These are phyloP conservation scores for Pachyseris speciosa DNA, from an alignment of 64 coral and sea anemone genomes.

Conservation along the genomic window DNA sequence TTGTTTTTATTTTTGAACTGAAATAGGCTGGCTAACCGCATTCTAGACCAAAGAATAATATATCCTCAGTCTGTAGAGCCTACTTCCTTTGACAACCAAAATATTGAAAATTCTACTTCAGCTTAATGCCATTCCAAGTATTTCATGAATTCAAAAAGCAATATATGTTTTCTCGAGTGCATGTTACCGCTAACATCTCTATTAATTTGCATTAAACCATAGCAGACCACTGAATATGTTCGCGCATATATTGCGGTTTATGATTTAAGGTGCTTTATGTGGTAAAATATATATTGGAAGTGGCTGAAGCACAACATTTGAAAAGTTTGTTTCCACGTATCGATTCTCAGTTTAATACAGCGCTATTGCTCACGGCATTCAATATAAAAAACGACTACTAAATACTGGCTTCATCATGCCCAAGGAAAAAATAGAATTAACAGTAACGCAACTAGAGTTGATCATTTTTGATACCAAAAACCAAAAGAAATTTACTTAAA, in stretches of 20 bases:
- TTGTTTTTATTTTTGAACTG: not conserved
- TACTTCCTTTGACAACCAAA: no score
- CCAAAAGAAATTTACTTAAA: no score
- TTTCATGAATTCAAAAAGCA: not conserved
- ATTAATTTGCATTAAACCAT: not conserved
- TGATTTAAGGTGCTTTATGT: not conserved
- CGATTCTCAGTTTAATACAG: not conserved
- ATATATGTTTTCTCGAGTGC: not conserved
- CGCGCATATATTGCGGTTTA: not conserved
- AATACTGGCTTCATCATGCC: not conserved
- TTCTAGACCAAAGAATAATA: no score
- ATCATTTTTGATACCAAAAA: no score
- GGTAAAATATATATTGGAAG: not conserved
- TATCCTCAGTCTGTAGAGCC: no score
- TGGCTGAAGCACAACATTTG: not conserved
- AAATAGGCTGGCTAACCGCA: not conserved
- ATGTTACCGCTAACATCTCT: not conserved
- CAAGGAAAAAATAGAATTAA: no score
- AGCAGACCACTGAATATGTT: not conserved
- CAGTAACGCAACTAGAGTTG: no score
- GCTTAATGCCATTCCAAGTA: not conserved
- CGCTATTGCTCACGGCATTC: no score
- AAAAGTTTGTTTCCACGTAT: not conserved
- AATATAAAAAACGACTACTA: no score
- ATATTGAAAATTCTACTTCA: not conserved